Base-by-base conservation (phyloP, 2,113 vertebrate genomes). In the Cheilinus undulatus region DNA sequence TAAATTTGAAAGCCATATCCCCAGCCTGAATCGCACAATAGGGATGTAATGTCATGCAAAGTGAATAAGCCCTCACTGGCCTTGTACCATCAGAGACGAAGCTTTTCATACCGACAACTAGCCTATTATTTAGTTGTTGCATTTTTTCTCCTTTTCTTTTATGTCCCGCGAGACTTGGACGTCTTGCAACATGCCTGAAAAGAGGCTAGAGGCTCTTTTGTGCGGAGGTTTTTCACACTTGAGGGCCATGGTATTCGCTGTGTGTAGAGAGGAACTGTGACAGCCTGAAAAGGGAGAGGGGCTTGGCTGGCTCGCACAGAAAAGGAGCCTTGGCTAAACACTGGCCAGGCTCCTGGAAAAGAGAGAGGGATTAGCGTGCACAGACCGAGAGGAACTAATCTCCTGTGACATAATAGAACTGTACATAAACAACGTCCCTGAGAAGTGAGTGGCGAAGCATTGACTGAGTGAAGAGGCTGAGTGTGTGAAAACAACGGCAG, bases 401-500 rank as follows among this genome's bases (percentile, higher is more conserved):
- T 87, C 80, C 87, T 76, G 88, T 88, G 85, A 87, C 85, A 91
- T 89, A 92, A 93, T 90, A 90, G 90, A 90, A 92, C 87, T 93
- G 90, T 92, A 93, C 86, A 90, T 85, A 92, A 92, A 91, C 88
- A 91, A 85, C 83, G 61, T 80, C 86, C 61, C 80, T 78, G 84
- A 91, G 85, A 88, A 83, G 88, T 83, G 86, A 91, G 78, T 24
- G 74, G 76, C 42, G 45, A 74, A 73, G 87, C 79, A 22, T 14
- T 53, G 83, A 67, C 77, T 82, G 77, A 58, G 58, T 78, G 82
- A 69, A 83, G 81, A 79, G 78, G 61, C 67, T 36, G 63, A 80
- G 69, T 69, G 81, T 87, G 85, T 88, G 86, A 91, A 88, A 83
- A 78, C 48, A 61, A 73, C 74, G 40, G 38, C 60, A 72, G 45